A percentile compares a stretch with the other conserved stretches of the same genome.
These are phyloP conservation scores for Malachius bipustulatus DNA, from an alignment of 2,888 invertebrate species.

Conservation along the genomic window DNA sequence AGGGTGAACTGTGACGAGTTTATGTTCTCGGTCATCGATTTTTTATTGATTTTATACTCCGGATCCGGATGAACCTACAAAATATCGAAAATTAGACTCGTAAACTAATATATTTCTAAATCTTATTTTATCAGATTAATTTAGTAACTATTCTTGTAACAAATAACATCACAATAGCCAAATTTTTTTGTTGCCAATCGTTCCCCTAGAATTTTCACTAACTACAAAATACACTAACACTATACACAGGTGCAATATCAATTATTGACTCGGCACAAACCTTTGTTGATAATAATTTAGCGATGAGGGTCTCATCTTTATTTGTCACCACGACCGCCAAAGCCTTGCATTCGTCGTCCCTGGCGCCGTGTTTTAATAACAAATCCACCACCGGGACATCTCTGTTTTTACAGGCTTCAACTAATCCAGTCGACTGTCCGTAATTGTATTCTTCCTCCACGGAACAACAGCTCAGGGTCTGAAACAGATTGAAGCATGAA, in stretches of 20 bases:
- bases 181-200: too few species aligned
- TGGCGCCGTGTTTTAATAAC: slow-evolving; percentile 67
- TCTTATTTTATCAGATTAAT: too few species aligned
- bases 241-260: too few species aligned
- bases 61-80: slow-evolving; percentile 73
- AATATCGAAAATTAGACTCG: too few species aligned
- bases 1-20: slow-evolving; percentile 42
- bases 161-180: too few species aligned
- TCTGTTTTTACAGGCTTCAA: slow-evolving; percentile 56
- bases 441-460: slow-evolving; percentile 39
- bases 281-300: slow-evolving; percentile 74
- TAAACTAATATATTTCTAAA: too few species aligned
- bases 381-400: slow-evolving; percentile 64
- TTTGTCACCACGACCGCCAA: slow-evolving; percentile 62
- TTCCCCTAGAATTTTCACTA: too few species aligned
- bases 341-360: slow-evolving; percentile 78
- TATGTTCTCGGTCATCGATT: slow-evolving; percentile 59
- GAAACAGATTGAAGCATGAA: slow-evolving; percentile 2
- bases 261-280: too few species aligned
- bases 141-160: too few species aligned
- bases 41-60: slow-evolving; percentile 86
- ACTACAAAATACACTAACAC: too few species aligned
- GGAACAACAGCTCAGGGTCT: slow-evolving; percentile 35
- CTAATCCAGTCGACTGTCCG: slow-evolving; percentile 45
- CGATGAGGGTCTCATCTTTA: slow-evolving; percentile 62